Percentiles rank a stretch among this genome's conserved stretches.
These are phyloP conservation scores for Rhineura floridana DNA, from an alignment of 2,113 vertebrate species.

Conservation along the genomic window DNA sequence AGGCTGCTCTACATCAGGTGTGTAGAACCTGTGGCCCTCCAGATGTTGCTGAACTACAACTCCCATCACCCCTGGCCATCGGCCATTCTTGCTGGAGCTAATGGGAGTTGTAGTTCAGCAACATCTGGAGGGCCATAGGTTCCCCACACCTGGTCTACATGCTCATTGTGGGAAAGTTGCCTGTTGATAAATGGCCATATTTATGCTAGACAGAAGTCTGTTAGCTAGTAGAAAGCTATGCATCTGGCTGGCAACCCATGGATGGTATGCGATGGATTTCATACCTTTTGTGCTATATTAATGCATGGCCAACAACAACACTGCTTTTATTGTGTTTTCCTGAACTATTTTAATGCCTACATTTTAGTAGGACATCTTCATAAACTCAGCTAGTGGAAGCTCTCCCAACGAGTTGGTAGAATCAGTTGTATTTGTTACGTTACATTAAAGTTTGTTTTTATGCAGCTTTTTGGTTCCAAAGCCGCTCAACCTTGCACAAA, in stretches of 20 bases:
- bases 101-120: no score
- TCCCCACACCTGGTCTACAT: background rate
- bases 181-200: background rate
- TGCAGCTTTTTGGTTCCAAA: background rate
- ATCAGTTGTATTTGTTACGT: background rate
- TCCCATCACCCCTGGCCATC: no score
- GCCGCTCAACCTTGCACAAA: background rate
- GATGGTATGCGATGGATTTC: constrained; percentile 29
- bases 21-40: no score
- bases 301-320: background rate
- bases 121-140: no score
- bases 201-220: background rate
- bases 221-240: fast-evolving
- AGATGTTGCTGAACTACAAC: no score
- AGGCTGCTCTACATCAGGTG: no score
- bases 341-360: background rate
- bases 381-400: background rate
- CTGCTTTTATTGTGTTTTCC: constrained; percentile 19
- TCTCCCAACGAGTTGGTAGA: constrained; percentile 33
- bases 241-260: background rate
- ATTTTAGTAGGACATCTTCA: constrained; percentile 34
- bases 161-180: background rate
- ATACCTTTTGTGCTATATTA: constrained; percentile 42
- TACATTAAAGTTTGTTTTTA: background rate
- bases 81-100: no score